Base-by-base conservation (phyloP, 2,113 vertebrate genomes). In the Polypterus bichir region DNA sequence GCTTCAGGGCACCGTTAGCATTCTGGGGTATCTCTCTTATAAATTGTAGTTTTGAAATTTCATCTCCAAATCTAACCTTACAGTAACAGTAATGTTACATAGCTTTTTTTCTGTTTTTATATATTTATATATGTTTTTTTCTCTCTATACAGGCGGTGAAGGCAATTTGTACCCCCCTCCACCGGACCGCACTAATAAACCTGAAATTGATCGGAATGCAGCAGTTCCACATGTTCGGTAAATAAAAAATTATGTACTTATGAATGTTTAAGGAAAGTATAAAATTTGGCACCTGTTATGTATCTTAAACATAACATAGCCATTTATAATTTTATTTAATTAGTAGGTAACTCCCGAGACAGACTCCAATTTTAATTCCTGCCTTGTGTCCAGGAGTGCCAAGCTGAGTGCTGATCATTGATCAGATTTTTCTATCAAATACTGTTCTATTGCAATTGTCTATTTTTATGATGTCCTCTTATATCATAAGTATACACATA, bases 161-260 rank as follows among this genome's bases (percentile, higher is more conserved):
- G 68, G 80, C 65, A 79, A 79, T 1, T 8, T 82, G 60, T 84
- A 76, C 47, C 81, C 81, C 0, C 81, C 81, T 2, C 83, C 80
- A 0, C 72, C 79, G 2, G 82, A 79, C 61, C 78, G 75, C 7
- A 74, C 59, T 64, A 77, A 77, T 6, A 74, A 79, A 2, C 81
- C 81, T 44, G 83, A 85, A 49, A 70, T 71, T 11, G 69, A 82
- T 74, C 73, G 49, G 66, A 86, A 74, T 61, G 80, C 78, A 0
- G 59, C 65, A 6, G 81, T 87, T 27, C 79, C 82, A 5, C 46
- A 75, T 5, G 69, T 86, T 72, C 79, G 77, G 83, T 87, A 57
- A 3, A 45, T 7, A 51, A 51, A 6, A 6, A 6, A 51, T 51
- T 27, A 27, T 51, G 2, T 51, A 51, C 6, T 2, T 51, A 51